phyloP scores from a whole-genome alignment of 2,888 invertebrate species.

The Matsumyia berberina region DNA sequence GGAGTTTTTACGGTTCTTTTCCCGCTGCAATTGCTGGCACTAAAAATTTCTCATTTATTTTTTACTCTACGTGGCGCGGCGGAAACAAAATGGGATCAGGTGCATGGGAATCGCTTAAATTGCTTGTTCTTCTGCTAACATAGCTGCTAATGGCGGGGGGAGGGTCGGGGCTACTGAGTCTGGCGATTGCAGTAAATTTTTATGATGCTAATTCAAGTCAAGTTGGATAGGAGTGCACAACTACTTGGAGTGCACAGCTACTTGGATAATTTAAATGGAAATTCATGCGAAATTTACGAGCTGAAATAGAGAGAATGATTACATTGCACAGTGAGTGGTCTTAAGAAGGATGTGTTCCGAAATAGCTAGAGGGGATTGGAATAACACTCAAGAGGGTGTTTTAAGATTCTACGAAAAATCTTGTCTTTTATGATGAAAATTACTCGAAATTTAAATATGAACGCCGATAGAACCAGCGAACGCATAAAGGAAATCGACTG shows the following conservation, averaged over 20 bases:
- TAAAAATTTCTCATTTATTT: slow-evolving; percentile 5
- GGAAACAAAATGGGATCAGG: not conserved
- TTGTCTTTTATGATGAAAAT: too few species aligned
- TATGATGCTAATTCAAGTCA: slow-evolving; percentile 37
- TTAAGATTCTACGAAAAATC: too few species aligned
- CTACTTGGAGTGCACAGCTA: not conserved
- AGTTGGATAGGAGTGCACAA: slow-evolving; percentile 4
- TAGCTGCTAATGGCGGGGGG: not conserved
- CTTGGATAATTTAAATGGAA: slow-evolving; percentile 16
- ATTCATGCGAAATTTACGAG: slow-evolving; percentile 21
- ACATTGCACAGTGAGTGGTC: slow-evolving; percentile 7
- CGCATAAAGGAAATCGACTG: too few species aligned
- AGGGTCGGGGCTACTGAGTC: too few species aligned
- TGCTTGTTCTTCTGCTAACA: not conserved
- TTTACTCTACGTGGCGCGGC: not conserved
- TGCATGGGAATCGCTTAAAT: not conserved
- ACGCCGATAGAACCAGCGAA: too few species aligned
- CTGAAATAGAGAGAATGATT: not conserved
- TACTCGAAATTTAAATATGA: too few species aligned
- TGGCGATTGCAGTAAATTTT: slow-evolving; percentile 43
- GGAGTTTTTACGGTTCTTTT: slow-evolving; percentile 7
- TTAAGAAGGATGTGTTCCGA: too few species aligned
- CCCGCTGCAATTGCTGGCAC: slow-evolving; percentile 6
- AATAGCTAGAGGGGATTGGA: too few species aligned
- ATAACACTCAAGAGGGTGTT: too few species aligned